These are phyloP conservation scores for Poecilia velifera DNA, from an alignment of 2,797 vertebrate genomes.

Conservation along the genomic window DNA sequence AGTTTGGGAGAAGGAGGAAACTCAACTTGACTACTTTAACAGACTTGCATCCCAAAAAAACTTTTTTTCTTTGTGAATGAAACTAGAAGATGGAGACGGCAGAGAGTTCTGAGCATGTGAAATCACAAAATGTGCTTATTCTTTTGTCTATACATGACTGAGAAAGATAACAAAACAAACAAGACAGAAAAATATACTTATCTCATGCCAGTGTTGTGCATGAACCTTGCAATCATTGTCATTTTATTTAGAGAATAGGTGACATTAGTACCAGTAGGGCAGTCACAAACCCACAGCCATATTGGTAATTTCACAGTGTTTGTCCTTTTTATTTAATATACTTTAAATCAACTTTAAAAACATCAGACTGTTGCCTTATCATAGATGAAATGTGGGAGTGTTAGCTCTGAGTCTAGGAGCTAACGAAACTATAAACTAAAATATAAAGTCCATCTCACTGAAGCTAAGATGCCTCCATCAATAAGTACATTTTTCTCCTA, in stretches of 20 bases:
- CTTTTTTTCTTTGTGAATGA: background rate
- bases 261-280: background rate
- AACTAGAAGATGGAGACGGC: background rate
- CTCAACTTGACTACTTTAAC: constrained; percentile 1
- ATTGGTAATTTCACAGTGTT: background rate
- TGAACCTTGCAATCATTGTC: background rate
- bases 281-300: background rate
- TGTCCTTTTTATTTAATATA: background rate
- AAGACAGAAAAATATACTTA: constrained; percentile 2
- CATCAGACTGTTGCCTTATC: background rate
- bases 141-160: constrained; percentile 5
- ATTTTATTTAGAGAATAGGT: background rate
- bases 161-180: constrained; percentile 1
- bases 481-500: background rate
- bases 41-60: background rate
- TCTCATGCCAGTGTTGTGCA: background rate
- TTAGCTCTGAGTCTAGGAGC: background rate
- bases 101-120: background rate
- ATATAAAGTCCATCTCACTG: background rate
- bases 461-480: background rate
- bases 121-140: constrained; percentile 8
- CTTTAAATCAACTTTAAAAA: background rate
- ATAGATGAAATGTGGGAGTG: background rate
- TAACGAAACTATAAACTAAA: background rate
- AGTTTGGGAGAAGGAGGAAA: background rate